Base-by-base conservation (phyloP, 2,888 invertebrate genomes). In the Vesta saturnalis region DNA sequence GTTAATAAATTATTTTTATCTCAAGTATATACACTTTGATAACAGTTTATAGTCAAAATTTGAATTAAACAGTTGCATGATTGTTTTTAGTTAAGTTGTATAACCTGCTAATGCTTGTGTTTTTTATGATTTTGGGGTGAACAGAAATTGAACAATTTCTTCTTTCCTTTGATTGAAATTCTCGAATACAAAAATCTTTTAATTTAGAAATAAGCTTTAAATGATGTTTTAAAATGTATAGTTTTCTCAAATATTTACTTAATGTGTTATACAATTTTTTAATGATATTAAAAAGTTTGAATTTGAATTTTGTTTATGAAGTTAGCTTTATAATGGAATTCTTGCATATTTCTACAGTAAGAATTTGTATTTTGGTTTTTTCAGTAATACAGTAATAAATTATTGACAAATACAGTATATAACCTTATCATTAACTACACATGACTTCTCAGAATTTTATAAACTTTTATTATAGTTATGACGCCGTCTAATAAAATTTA, bases 41-140 rank as follows among this genome's bases (percentile, higher is more conserved):
- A 43, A 43, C n/a, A 4, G 30, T 8, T 43, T 43, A n/a, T 43
- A 12, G n/a, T 43, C 43, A 12, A 43, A 5, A 23, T 23, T 5
- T 8, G 8, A 23, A 23, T 23, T 8, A n/a, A 14, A 43, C n/a
- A 43, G 43, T n/a, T 8, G 10, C n/a, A 43, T 18, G n/a, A 49
- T n/a, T 54, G 47, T n/a, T 55, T 39, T 21, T 35, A 58, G 15
- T 4, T 23, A 14, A 46, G 59, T 58, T 54, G 59, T 16, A 21
- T 39, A 46, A 52, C 52, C 52, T 52, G 47, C 5, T 47, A 18
- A 15, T 52, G 18, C 59, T 16, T 21, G 23, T 52, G 4, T 60
- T 18, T 78, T 81, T 1, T 80, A 86, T 86, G 74, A 79, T 85
- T 63, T 82, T 85, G 73, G 83, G 83, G 59, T 81, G 82, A 74